Percentiles rank a stretch among this genome's conserved stretches.
Evolutionary conservation across 2,888 invertebrate species (phyloP).

Genomic region (Antheraea assamensis): DNA sequence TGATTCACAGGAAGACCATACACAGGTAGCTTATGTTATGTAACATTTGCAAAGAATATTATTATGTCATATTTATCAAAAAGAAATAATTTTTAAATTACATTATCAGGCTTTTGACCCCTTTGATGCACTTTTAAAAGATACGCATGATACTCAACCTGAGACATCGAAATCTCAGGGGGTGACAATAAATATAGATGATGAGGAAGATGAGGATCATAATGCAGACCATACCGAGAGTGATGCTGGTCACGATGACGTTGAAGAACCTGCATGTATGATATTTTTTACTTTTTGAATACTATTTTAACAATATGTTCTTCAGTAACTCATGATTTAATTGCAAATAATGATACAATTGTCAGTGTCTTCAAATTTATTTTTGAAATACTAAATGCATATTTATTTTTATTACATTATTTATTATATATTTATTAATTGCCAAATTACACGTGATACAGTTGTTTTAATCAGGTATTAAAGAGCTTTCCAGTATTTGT

Average conservation of each 20-base stretch:
- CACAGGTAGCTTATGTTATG: slow-evolving; percentile 57
- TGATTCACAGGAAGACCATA: slow-evolving; percentile 72
- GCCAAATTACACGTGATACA: too few species aligned
- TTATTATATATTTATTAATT: too few species aligned
- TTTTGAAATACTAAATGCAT: not conserved
- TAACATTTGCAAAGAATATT: not conserved
- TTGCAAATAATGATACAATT: not conserved
- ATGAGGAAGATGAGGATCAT: slow-evolving; percentile 64
- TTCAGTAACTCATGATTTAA: not conserved
- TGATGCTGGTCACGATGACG: slow-evolving; percentile 45
- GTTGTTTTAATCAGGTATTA: too few species aligned
- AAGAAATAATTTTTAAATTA: not conserved
- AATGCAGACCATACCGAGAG: slow-evolving; percentile 48
- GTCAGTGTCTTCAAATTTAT: not conserved
- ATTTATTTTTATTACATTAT: too few species aligned
- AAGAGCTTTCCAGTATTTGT: too few species aligned
- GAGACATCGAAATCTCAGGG: slow-evolving; percentile 46
- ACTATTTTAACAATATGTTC: not conserved
- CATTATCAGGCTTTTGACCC: slow-evolving; percentile 70
- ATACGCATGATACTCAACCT: slow-evolving; percentile 46
- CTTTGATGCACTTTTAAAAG: slow-evolving; percentile 74
- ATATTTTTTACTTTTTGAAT: slow-evolving; percentile 2
- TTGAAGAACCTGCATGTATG: slow-evolving; percentile 38
- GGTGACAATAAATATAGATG: slow-evolving; percentile 44
- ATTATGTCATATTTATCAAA: not conserved